Conservation (phyloP, 2,797 vertebrate species). For the Mionectes olivaceus region DNA sequence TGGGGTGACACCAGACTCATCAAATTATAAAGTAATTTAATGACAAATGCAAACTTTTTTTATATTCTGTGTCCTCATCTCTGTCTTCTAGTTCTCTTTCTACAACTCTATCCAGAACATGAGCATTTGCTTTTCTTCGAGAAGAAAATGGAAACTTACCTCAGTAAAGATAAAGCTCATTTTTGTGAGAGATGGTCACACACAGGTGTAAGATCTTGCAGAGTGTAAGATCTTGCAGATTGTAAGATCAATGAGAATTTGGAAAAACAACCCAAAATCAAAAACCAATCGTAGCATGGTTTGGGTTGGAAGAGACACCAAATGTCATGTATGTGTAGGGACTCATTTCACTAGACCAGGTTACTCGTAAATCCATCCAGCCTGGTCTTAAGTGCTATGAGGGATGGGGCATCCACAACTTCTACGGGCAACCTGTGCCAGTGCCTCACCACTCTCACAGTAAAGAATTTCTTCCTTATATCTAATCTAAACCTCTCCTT, state of each 20-base stretch:
- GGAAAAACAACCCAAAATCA: not conserved
- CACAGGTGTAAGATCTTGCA: not conserved
- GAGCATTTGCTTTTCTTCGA: not conserved
- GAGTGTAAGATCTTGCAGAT: not conserved
- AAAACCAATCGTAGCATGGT: not conserved
- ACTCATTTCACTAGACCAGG: accelerated
- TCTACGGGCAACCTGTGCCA: not conserved
- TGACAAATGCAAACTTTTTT: not conserved
- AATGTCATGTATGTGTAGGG: not conserved
- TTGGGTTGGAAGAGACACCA: not conserved
- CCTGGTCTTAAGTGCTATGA: not conserved
- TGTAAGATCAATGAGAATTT: not conserved
- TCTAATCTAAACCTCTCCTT: not conserved
- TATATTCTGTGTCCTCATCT: not conserved
- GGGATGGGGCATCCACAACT: not conserved
- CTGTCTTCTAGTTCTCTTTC: not conserved
- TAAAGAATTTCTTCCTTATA: not conserved
- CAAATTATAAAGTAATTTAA: not conserved
- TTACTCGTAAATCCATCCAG: not conserved
- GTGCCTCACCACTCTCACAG: not conserved
- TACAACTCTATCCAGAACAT: not conserved
- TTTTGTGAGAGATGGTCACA: not conserved
- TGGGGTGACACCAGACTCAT: not conserved
- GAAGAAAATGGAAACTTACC: not conserved
- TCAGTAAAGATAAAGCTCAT: not conserved